Conservation (phyloP, 2,888 invertebrate genomes). For the Schizaphis graminum region DNA sequence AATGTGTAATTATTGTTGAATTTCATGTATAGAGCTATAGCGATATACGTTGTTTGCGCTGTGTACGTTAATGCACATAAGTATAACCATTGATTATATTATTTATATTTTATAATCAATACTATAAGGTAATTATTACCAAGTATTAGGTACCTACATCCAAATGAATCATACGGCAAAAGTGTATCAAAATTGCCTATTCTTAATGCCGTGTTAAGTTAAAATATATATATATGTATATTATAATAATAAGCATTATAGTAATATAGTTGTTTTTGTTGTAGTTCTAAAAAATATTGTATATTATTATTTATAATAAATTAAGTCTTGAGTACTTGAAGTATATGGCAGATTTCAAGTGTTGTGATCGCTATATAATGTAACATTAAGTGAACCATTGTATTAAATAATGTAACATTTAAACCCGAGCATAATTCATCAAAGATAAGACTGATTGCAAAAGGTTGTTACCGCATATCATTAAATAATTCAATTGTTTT, state of each 20-base stretch:
- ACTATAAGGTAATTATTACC: not conserved
- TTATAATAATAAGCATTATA: not conserved
- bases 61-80: not conserved
- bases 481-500: not conserved
- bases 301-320: not conserved
- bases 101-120: not conserved
- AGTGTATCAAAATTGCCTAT: not conserved
- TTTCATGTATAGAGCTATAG: not conserved
- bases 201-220: not conserved
- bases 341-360: not conserved
- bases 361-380: not conserved
- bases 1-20: not conserved
- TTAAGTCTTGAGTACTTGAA: not conserved
- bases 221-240: no score
- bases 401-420: not conserved
- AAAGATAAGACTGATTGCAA: not conserved
- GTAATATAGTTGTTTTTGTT: not conserved
- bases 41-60: not conserved
- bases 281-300: not conserved
- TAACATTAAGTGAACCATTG: not conserved
- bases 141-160: not conserved
- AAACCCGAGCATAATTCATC: not conserved
- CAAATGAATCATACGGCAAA: not conserved
- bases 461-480: not conserved
- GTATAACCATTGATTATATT: not conserved